Evolutionary conservation across 2,888 invertebrate species (phyloP), one percentile per base, ranked within the genome.

Genomic region (Eucriotettix oculatus): DNA sequence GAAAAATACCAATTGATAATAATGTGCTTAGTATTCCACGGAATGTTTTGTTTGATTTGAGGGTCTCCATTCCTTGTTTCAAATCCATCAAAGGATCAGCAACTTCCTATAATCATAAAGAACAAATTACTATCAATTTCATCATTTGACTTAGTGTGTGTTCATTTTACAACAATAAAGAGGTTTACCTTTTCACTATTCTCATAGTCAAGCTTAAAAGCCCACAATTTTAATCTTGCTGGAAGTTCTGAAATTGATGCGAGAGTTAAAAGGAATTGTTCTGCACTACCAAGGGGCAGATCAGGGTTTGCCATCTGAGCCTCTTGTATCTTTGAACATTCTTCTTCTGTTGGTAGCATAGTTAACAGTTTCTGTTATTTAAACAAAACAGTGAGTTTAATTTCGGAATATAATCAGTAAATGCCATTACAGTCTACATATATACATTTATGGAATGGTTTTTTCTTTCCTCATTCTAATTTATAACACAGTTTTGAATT

Each of bases 11-110:
- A 67, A 99, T 90, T 59, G 94, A 90, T 63, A 98, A 79, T 65
- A 99, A 78, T 48, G 94, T 93, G 61, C 95, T 90, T 64, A 99
- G 81, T 71, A 99, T 95, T 64, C 88, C 88, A 73, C 90, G 87
- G 77, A 99, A 97, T 44, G 98, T 99, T 75, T 87, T 87, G 76
- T 95, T 97, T 64, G 83, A 81, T 74, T 87, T 87, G 65, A 99
- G 76, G 63, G 92, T 84, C 74, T 94, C 93, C 72, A 97, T 87
- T 62, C 97, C 98, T 73, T 92, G 90, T 77, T 99, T 99, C 68
- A 99, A 78, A 78, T 99, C 99, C 94, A 96, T 95, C 68, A 99
- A 77, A 54, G 98, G 97, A 76, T 99, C 99, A 58, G 96, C 95
- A 71, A 99, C 90, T 83, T 99, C 99, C 85, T 92, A 81, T 79